Evolutionary conservation across 1,140 invertebrate species (phyloP).

Genomic region (Cydia strobilella): DNA sequence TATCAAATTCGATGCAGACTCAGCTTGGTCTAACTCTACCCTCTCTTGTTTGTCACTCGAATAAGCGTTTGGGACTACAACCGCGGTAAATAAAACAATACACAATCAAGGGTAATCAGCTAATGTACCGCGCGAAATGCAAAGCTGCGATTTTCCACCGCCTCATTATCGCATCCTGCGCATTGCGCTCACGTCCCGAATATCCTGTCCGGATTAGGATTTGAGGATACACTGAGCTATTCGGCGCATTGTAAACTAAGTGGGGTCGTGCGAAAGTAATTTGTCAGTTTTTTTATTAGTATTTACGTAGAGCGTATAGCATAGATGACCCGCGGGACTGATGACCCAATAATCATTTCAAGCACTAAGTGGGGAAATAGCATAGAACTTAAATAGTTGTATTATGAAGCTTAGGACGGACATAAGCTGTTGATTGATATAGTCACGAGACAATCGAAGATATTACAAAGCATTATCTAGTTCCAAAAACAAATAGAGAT

Average conservation of each 20-base stretch:
- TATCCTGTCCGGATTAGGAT: conserved; percentile 31
- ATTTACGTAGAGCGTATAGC: neutral
- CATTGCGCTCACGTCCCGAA: conserved; percentile 22
- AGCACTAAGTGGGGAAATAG: no score
- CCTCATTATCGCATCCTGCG: conserved; percentile 21
- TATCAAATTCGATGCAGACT: no score
- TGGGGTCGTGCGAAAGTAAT: neutral
- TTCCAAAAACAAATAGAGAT: no score
- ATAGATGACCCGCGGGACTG: no score
- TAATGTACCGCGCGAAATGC: neutral
- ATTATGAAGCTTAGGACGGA: no score
- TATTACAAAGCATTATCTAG: no score
- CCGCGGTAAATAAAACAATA: conserved; percentile 22
- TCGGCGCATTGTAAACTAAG: conserved; percentile 7
- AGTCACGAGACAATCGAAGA: no score
- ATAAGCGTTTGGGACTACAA: neutral
- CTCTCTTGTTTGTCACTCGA: no score
- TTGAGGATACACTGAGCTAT: conserved; percentile 15
- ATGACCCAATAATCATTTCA: no score
- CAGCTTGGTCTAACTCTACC: no score
- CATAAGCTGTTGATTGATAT: no score
- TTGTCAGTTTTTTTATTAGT: neutral
- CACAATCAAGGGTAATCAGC: conserved; percentile 6
- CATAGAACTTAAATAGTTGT: no score
- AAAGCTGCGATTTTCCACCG: conserved; percentile 18